Evolutionary conservation across 2,888 invertebrate species (phyloP).

Genomic region (Mesochorus sp.): DNA sequence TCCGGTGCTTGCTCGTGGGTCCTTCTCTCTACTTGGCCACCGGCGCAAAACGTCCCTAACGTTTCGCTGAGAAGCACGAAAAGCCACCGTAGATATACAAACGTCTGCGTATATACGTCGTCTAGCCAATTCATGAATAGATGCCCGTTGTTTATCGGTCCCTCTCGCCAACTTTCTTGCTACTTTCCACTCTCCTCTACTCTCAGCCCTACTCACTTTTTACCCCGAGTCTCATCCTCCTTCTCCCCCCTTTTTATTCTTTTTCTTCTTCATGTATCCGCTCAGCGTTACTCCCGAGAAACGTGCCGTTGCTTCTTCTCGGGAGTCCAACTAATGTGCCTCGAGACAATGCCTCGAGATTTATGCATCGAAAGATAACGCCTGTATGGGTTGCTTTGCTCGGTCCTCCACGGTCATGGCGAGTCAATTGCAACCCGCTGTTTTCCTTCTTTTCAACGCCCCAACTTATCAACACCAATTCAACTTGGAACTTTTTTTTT

Average conservation of each 20-base stretch:
- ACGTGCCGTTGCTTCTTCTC: conserved; percentile 52
- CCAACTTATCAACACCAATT: conserved; percentile 41
- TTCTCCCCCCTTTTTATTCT: too few species aligned
- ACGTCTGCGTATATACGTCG: conserved; percentile 48
- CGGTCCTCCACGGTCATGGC: conserved; percentile 8
- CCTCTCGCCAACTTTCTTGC: conserved; percentile 64
- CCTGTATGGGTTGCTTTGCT: conserved; percentile 43
- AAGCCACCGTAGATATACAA: conserved; percentile 54
- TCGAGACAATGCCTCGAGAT: conserved; percentile 63
- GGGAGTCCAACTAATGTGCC: conserved; percentile 64
- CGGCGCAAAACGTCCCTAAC: conserved; percentile 23
- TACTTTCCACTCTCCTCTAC: conserved; percentile 36
- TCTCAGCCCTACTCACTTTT: conserved; percentile 38
- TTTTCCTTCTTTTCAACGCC: conserved; percentile 1
- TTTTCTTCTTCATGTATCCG: conserved; percentile 47
- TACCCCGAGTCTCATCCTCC: conserved; percentile 14
- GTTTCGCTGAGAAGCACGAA: conserved; percentile 10
- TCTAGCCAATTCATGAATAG: conserved; percentile 75
- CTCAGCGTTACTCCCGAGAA: conserved; percentile 24
- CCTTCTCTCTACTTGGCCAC: conserved; percentile 23
- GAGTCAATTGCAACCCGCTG: conserved; percentile 36
- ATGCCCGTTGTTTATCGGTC: conserved; percentile 75
- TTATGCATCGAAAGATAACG: conserved; percentile 62
- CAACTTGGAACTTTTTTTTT: not conserved
- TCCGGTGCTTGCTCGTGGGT: conserved; percentile 17